These are phyloP conservation scores for Sphaerophoria rueppellii DNA, from an alignment of 2,888 invertebrate species.

Conservation along the genomic window DNA sequence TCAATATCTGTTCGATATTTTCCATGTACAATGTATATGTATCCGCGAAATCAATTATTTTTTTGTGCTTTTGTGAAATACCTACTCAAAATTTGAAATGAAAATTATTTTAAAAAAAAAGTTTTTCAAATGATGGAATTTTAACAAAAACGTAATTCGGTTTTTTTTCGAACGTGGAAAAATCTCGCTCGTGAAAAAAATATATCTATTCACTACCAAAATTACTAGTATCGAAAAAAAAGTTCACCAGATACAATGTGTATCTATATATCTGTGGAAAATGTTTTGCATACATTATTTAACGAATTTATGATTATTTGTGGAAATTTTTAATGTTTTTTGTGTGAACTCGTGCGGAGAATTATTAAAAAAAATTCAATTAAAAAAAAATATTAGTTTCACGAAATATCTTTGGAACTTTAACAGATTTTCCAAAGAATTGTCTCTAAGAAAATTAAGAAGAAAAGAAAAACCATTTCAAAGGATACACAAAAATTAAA, in stretches of 20 bases:
- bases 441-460: not conserved
- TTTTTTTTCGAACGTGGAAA: not conserved
- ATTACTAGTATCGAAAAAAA: constrained; percentile 52
- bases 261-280: constrained; percentile 43
- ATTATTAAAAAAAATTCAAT: not conserved
- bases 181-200: constrained; percentile 18
- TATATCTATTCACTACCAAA: constrained; percentile 24
- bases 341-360: constrained; percentile 21
- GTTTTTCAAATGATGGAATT: not conserved
- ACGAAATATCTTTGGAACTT: not conserved
- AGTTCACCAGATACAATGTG: constrained; percentile 35
- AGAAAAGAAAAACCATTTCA: not conserved
- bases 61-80: not conserved
- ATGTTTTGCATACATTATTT: constrained; percentile 48
- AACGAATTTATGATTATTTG: constrained; percentile 6
- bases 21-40: constrained; percentile 1
- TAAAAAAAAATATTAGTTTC: not conserved
- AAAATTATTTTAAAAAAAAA: not conserved
- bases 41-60: constrained; percentile 18
- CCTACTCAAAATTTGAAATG: not conserved
- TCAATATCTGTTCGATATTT: not conserved
- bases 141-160: not conserved
- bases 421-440: not conserved
- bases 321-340: constrained; percentile 22
- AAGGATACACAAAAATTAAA: constrained; percentile 12